Conservation (phyloP, 2,113 vertebrate genomes). For the Suricata suricatta region DNA sequence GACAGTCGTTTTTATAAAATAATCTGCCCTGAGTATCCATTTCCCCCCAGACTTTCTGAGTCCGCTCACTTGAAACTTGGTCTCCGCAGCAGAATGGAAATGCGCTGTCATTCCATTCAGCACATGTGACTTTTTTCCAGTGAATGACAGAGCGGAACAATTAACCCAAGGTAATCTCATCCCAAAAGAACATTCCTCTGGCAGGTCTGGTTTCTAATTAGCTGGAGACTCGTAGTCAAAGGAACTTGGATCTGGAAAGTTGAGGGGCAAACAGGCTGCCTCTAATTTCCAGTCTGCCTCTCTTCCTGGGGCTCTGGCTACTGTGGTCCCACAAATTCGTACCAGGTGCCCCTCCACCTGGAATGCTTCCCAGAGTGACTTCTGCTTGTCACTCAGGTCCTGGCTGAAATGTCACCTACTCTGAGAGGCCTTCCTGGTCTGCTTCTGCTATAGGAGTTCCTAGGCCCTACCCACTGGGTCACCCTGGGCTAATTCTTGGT, state of each 20-base stretch:
- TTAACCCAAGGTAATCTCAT: neutral
- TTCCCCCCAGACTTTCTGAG: neutral
- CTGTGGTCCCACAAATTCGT: neutral
- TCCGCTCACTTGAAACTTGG: neutral
- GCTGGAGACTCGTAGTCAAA: neutral
- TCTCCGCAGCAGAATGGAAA: neutral
- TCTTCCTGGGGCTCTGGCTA: neutral
- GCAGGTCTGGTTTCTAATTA: neutral
- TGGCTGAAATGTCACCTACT: neutral
- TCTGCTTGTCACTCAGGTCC: neutral
- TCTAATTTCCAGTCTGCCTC: neutral
- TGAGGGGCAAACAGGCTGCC: neutral
- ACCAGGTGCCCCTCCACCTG: neutral
- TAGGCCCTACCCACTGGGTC: fast-evolving
- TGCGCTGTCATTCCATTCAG: neutral
- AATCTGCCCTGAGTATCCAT: neutral
- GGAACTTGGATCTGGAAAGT: neutral
- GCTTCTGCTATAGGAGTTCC: neutral
- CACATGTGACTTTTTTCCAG: neutral
- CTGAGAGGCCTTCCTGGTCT: neutral
- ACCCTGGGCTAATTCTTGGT: neutral
- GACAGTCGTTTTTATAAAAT: neutral
- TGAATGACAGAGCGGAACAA: neutral
- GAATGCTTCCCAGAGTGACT: neutral
- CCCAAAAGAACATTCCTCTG: neutral